phyloP scores from a whole-genome alignment of 2,888 invertebrate species.

The Polylopha cassiicola region DNA sequence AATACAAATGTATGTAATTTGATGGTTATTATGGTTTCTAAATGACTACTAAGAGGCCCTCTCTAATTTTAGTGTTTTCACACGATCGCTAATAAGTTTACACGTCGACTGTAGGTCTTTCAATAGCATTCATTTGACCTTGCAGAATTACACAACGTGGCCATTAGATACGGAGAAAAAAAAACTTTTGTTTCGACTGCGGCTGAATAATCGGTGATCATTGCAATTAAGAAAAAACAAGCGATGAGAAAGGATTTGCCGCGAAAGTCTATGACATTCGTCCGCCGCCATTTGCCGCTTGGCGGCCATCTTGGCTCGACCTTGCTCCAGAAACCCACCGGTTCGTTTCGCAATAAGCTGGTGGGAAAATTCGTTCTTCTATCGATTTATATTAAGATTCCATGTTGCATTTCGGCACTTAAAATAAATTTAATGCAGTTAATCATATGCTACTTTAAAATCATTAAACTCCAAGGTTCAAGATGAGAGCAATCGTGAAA shows the following conservation, averaged over 20 bases:
- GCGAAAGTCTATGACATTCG: constrained; percentile 65
- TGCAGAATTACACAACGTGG: no score
- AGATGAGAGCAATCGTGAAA: no score
- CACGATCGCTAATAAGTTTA: not conserved
- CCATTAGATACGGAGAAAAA: no score
- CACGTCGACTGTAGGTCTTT: no score
- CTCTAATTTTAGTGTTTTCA: not conserved
- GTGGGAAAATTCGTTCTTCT: constrained; percentile 63
- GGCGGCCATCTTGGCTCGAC: constrained; percentile 62
- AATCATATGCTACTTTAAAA: constrained; percentile 4
- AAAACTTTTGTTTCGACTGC: constrained; percentile 9
- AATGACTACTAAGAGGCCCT: no score
- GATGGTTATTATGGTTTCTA: no score
- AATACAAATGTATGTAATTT: no score
- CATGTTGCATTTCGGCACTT: constrained; percentile 29
- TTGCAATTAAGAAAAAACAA: constrained; percentile 27
- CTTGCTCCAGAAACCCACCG: constrained; percentile 68
- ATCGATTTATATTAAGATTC: constrained; percentile 45
- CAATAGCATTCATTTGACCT: no score
- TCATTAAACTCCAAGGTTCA: constrained; percentile 11
- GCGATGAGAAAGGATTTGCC: constrained; percentile 47
- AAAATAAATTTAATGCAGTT: constrained; percentile 19
- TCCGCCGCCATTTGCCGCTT: constrained; percentile 52
- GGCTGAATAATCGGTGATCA: not conserved
- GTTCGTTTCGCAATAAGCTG: constrained; percentile 58